Evolutionary conservation across 2,113 vertebrate species (phyloP).

Genomic region (Vombatus ursinus): DNA sequence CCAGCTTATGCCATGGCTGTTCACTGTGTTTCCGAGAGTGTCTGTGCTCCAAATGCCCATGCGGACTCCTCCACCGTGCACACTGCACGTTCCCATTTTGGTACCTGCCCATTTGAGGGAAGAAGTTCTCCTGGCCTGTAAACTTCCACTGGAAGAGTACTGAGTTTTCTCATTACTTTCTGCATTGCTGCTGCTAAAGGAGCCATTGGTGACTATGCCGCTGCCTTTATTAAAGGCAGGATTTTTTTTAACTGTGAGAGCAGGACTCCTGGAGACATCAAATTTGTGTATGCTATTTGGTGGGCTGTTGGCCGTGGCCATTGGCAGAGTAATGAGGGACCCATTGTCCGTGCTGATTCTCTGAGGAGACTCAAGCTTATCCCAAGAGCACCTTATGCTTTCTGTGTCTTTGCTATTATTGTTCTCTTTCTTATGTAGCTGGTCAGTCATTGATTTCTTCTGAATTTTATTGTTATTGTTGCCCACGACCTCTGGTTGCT

Average conservation of each 20-base stretch:
- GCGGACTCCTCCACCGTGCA: constrained; percentile 87
- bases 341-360: constrained; percentile 86
- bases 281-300: constrained; percentile 88
- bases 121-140: constrained; percentile 87
- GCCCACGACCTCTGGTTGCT: constrained; percentile 80
- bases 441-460: constrained; percentile 81
- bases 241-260: constrained; percentile 94
- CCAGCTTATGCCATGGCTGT: constrained; percentile 86
- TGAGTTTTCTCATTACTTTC: constrained; percentile 90
- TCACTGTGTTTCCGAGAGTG: constrained; percentile 79
- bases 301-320: constrained; percentile 89
- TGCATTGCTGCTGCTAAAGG: constrained; percentile 92
- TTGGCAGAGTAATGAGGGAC: constrained; percentile 80
- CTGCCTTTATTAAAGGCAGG: constrained; percentile 96
- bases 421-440: constrained; percentile 92
- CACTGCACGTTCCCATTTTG: constrained; percentile 94
- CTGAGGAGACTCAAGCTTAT: constrained; percentile 88
- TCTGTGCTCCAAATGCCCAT: constrained; percentile 91
- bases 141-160: constrained; percentile 82
- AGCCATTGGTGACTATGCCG: constrained; percentile 97
- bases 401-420: constrained; percentile 86
- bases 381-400: constrained; percentile 91
- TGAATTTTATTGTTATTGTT: constrained; percentile 92
- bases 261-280: constrained; percentile 92
- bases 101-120: constrained; percentile 91